These are phyloP conservation scores for Poicephalus meyeri DNA, from an alignment of 2,113 vertebrate genomes.

Conservation along the genomic window DNA sequence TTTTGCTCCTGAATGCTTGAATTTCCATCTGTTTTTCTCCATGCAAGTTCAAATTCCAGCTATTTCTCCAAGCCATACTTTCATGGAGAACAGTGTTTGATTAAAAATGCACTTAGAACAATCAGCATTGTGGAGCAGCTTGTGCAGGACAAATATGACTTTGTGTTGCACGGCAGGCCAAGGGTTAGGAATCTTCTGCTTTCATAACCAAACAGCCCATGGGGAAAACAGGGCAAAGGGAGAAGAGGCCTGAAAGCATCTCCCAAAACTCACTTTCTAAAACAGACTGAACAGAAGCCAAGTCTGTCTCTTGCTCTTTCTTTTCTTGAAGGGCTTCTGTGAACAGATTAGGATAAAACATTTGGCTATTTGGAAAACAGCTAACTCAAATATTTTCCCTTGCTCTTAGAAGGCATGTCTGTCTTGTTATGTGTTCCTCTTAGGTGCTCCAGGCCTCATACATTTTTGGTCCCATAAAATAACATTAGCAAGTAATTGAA, in stretches of 20 bases:
- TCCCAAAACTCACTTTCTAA: not conserved
- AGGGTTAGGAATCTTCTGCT: not conserved
- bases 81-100: not conserved
- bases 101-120: slow-evolving; percentile 8
- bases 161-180: not conserved
- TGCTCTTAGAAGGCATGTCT: not conserved
- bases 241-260: not conserved
- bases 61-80: not conserved
- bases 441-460: not conserved
- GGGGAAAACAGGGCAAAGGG: not conserved
- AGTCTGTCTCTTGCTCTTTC: not conserved
- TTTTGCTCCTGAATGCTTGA: not conserved
- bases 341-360: not conserved
- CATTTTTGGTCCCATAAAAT: not conserved
- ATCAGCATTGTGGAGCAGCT: slow-evolving; percentile 28
- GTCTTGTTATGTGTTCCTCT: not conserved
- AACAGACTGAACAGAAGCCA: not conserved
- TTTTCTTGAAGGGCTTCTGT: not conserved
- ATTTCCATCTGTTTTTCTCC: not conserved
- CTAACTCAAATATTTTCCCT: not conserved
- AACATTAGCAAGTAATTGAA: not conserved
- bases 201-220: not conserved
- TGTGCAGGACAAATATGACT: slow-evolving; percentile 31
- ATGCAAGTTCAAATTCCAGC: not conserved
- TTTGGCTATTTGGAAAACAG: not conserved